phyloP scores from a whole-genome alignment of 2,888 invertebrate genomes.

The Dicycla oo region DNA sequence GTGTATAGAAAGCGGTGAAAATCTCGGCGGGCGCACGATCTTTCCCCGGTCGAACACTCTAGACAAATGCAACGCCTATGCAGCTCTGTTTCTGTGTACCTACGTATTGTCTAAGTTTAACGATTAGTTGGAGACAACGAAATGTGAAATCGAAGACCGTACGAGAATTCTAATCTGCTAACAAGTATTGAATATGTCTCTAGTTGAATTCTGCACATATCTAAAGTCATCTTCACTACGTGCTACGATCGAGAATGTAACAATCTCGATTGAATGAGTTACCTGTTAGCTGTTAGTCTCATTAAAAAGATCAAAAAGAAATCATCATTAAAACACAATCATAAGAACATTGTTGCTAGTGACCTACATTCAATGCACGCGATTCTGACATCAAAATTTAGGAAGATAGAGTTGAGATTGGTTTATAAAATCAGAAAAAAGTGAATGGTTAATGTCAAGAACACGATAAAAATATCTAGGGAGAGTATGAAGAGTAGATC shows the following conservation, averaged over 20 bases:
- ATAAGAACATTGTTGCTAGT: constrained; percentile 67
- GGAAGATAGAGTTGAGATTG: constrained; percentile 66
- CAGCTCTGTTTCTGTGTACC: constrained; percentile 63
- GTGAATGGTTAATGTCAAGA: constrained; percentile 79
- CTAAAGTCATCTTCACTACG: constrained; percentile 12
- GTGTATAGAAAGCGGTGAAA: constrained; percentile 83
- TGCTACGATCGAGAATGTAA: constrained; percentile 23
- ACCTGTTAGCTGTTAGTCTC: constrained; percentile 37
- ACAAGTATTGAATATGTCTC: constrained; percentile 16
- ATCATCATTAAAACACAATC: constrained; percentile 75
- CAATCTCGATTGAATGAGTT: constrained; percentile 34
- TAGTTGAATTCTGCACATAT: background rate
- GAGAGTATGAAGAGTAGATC: constrained; percentile 85
- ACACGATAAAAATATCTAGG: constrained; percentile 80
- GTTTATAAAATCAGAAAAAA: constrained; percentile 64
- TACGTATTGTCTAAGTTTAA: constrained; percentile 56
- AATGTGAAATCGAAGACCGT: constrained; percentile 57
- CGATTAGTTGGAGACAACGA: constrained; percentile 41
- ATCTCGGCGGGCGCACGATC: constrained; percentile 71
- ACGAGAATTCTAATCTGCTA: constrained; percentile 44
- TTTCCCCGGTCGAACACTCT: constrained; percentile 68
- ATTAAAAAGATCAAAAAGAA: constrained; percentile 70
- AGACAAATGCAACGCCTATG: constrained; percentile 75
- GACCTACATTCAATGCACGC: constrained; percentile 67
- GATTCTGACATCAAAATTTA: constrained; percentile 57